phyloP scores from a whole-genome alignment of 1,140 invertebrate genomes.

The Achroia grisella region DNA sequence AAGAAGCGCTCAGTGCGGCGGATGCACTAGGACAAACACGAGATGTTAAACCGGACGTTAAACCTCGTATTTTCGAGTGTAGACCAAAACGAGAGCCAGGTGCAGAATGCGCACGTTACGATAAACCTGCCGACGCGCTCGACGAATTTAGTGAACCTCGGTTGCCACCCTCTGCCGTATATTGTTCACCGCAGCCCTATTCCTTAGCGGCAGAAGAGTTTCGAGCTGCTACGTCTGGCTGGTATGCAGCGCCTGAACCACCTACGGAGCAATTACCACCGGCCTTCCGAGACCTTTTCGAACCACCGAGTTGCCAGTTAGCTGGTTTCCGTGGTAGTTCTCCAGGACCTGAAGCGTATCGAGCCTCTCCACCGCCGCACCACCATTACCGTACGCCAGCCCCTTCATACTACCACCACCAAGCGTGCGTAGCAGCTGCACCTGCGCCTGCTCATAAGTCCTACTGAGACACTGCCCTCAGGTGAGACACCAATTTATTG shows the following conservation, averaged over 20 bases:
- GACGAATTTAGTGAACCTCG: conserved; percentile 66
- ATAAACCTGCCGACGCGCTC: conserved; percentile 63
- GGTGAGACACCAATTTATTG: conserved; percentile 35
- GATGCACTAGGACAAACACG: conserved; percentile 59
- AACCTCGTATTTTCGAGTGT: conserved; percentile 75
- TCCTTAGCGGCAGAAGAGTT: conserved; percentile 65
- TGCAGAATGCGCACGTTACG: conserved; percentile 73
- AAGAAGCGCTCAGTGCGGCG: conserved; percentile 68
- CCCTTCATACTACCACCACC: conserved; percentile 72
- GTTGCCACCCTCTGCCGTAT: conserved; percentile 66
- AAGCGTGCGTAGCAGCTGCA: conserved; percentile 64
- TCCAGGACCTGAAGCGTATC: conserved; percentile 66
- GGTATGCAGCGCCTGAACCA: conserved; percentile 75
- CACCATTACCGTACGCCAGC: conserved; percentile 66
- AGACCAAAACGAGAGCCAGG: conserved; percentile 79
- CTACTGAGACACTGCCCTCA: conserved; percentile 55
- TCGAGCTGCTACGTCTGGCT: conserved; percentile 73
- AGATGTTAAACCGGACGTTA: conserved; percentile 73
- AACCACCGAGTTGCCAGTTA: conserved; percentile 75
- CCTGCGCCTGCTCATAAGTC: conserved; percentile 62
- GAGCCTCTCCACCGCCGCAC: conserved; percentile 60
- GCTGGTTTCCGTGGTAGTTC: conserved; percentile 75
- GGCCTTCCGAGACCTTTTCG: conserved; percentile 56
- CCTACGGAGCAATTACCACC: conserved; percentile 65
- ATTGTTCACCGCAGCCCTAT: conserved; percentile 73